These are phyloP conservation scores for Neosilurus hyrtlii DNA, from an alignment of 2,797 vertebrate genomes.

Conservation along the genomic window DNA sequence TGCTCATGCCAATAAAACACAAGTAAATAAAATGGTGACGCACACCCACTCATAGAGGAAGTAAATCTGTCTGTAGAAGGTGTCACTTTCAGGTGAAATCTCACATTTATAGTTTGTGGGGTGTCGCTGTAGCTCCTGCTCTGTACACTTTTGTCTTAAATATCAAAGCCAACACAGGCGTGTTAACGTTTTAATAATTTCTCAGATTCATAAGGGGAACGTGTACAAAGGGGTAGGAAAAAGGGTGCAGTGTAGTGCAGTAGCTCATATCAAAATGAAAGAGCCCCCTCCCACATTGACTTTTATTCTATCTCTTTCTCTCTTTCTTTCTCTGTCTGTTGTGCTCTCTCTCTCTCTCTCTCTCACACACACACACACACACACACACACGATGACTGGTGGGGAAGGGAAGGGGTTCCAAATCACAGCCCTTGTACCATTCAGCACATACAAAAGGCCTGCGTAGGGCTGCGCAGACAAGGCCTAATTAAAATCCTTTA, in stretches of 20 bases:
- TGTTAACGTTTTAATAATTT: slow-evolving; percentile 98
- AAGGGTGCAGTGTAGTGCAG: slow-evolving; percentile 78
- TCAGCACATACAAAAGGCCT: slow-evolving; percentile 78
- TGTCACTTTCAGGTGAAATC: slow-evolving; percentile 80
- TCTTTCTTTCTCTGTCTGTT: slow-evolving; percentile 50
- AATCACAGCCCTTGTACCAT: slow-evolving; percentile 72
- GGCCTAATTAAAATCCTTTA: slow-evolving; percentile 87
- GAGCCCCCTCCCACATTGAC: slow-evolving; percentile 45
- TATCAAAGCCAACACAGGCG: slow-evolving; percentile 92
- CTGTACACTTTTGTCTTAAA: slow-evolving; percentile 97
- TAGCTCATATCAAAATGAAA: slow-evolving; percentile 80
- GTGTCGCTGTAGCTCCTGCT: slow-evolving; percentile 71
- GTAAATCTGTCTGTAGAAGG: slow-evolving; percentile 74
- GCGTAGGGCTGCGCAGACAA: slow-evolving; percentile 73
- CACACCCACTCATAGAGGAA: slow-evolving; percentile 2
- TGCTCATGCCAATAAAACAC: neutral
- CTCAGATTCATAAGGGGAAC: slow-evolving; percentile 82
- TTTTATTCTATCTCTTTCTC: slow-evolving; percentile 29
- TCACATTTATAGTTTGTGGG: slow-evolving; percentile 77
- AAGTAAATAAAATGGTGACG: slow-evolving; percentile 30
- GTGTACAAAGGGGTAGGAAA: slow-evolving; percentile 70
- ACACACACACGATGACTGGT: slow-evolving; percentile 69
- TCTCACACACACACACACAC: slow-evolving; percentile 62
- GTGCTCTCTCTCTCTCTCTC: slow-evolving; percentile 29
- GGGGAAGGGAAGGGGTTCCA: slow-evolving; percentile 56